These are phyloP conservation scores for Zaprionus capensis DNA, from an alignment of 1,140 invertebrate genomes.

Conservation along the genomic window DNA sequence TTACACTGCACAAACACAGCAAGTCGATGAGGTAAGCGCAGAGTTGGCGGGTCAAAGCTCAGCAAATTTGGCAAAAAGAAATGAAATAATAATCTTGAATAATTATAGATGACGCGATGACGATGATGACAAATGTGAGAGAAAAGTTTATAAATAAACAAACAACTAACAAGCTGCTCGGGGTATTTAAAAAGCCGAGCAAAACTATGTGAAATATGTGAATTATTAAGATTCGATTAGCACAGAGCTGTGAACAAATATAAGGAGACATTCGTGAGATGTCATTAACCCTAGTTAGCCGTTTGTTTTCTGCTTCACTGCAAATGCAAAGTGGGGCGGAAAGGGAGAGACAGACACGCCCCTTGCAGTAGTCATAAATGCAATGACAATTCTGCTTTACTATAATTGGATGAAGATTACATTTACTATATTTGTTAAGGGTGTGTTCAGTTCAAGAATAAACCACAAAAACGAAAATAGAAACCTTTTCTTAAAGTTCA, in stretches of 20 bases:
- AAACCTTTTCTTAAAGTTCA: slow-evolving; percentile 33
- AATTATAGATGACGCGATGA: slow-evolving; percentile 51
- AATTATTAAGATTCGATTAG: slow-evolving; percentile 14
- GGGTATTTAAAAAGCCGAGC: background rate
- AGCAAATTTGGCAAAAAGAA: slow-evolving; percentile 9
- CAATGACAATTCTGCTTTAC: slow-evolving; percentile 42
- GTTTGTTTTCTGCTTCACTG: slow-evolving; percentile 1
- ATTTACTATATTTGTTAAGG: background rate
- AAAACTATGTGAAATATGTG: slow-evolving; percentile 10
- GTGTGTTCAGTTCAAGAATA: slow-evolving; percentile 15
- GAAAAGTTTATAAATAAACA: slow-evolving; percentile 19
- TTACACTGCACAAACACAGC: background rate
- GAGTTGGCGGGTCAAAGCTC: slow-evolving; percentile 20
- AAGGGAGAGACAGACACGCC: background rate
- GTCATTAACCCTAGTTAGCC: slow-evolving; percentile 9
- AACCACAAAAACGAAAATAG: slow-evolving; percentile 30
- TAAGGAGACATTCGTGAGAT: background rate
- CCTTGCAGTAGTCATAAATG: background rate
- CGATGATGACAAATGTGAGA: background rate
- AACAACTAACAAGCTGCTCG: background rate
- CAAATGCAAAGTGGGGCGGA: background rate
- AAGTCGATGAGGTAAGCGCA: slow-evolving; percentile 23
- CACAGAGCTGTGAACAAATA: slow-evolving; percentile 21
- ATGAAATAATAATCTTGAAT: slow-evolving; percentile 65
- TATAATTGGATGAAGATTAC: slow-evolving; percentile 7